These are phyloP conservation scores for Cyaniris semiargus DNA, from an alignment of 2,888 invertebrate species.

Conservation along the genomic window DNA sequence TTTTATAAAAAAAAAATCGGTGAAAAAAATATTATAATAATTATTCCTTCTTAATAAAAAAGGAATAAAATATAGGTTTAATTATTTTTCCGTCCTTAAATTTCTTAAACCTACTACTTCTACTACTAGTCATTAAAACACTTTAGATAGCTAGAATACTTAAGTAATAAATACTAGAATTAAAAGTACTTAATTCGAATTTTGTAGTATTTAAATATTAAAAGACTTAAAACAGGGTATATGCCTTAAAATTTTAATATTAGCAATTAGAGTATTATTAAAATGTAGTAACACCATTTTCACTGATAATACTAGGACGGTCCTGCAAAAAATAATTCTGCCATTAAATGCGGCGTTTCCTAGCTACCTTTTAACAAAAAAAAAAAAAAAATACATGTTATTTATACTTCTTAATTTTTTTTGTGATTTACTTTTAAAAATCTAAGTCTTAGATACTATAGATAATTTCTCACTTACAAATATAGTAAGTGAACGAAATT, in stretches of 20 bases:
- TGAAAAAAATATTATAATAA: too few relatives aligned
- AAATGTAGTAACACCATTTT: background rate
- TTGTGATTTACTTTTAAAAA: background rate
- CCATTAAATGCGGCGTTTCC: background rate
- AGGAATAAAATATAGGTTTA: background rate
- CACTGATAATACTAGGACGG: background rate
- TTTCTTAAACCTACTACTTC: too few relatives aligned
- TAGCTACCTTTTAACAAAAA: background rate
- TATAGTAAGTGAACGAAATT: background rate
- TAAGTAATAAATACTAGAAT: background rate
- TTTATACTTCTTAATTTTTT: background rate
- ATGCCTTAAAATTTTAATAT: background rate
- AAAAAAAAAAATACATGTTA: too few relatives aligned
- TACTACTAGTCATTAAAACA: background rate
- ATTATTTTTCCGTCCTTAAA: background rate
- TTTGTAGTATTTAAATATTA: background rate
- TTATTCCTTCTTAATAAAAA: too few relatives aligned
- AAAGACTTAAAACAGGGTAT: constrained; percentile 13
- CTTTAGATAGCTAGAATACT: background rate
- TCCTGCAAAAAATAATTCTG: background rate
- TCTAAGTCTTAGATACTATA: background rate
- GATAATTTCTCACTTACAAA: background rate
- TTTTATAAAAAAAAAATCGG: background rate
- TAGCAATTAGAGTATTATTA: background rate
- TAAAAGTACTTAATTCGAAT: background rate